Evolutionary conservation across 1,140 invertebrate genomes (phyloP).

Genomic region (Ptiloglossa arizonensis): DNA sequence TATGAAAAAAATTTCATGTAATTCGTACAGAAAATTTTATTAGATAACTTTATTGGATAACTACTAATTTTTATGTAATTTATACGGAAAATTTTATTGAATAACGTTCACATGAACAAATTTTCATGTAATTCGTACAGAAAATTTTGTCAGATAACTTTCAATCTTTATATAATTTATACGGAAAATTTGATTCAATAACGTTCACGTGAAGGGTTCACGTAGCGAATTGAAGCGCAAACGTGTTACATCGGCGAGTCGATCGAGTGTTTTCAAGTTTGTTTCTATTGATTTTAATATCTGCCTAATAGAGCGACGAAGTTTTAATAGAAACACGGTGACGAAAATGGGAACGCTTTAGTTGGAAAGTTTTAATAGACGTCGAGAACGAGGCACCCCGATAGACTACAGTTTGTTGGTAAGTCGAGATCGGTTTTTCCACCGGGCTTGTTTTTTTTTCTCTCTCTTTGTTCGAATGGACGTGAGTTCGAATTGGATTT

Average conservation of each 20-base stretch:
- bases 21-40: too few relatives aligned
- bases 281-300: slow-evolving; percentile 24
- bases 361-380: slow-evolving; percentile 34
- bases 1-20: too few relatives aligned
- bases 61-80: too few relatives aligned
- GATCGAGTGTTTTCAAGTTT: neutral
- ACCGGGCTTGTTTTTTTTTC: neutral
- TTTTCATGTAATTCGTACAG: too few relatives aligned
- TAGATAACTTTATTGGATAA: too few relatives aligned
- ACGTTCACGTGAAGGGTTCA: too few relatives aligned
- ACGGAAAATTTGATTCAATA: too few relatives aligned
- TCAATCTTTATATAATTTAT: too few relatives aligned
- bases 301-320: neutral
- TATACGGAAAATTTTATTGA: too few relatives aligned
- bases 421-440: neutral
- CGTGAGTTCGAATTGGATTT: neutral
- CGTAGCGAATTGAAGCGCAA: neutral
- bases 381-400: neutral
- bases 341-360: neutral
- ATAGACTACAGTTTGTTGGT: neutral
- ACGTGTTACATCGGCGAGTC: neutral
- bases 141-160: too few relatives aligned
- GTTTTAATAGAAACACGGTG: slow-evolving; percentile 27
- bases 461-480: neutral
- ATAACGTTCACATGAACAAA: too few relatives aligned